These are phyloP conservation scores for Aleiodes leptofemur DNA, from an alignment of 2,888 invertebrate genomes.

Conservation along the genomic window DNA sequence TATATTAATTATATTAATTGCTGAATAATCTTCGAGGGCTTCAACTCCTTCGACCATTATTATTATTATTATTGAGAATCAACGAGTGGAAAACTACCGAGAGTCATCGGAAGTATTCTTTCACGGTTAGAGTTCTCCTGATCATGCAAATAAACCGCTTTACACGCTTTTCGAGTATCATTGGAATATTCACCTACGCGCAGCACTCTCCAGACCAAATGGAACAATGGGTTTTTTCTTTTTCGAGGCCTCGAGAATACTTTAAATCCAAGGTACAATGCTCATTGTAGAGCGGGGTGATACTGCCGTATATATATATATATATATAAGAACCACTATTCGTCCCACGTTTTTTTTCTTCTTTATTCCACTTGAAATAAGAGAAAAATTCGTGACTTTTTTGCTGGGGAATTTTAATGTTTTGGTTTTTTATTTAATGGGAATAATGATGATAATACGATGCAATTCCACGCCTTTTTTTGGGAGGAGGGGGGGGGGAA, in stretches of 20 bases:
- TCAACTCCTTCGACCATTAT: too few species aligned
- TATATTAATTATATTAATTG: too few species aligned
- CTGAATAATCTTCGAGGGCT: too few species aligned
- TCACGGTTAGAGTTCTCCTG: constrained; percentile 13
- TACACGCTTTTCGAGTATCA: constrained; percentile 21
- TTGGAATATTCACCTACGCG: constrained; percentile 27
- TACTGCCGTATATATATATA: not conserved
- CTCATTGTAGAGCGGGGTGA: constrained; percentile 28
- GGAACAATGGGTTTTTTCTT: constrained; percentile 15
- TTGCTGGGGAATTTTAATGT: too few species aligned
- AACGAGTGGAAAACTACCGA: constrained; percentile 30
- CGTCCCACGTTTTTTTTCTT: not conserved
- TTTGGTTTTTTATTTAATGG: too few species aligned
- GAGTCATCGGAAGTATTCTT: constrained; percentile 28
- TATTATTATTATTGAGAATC: not conserved
- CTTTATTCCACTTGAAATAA: not conserved
- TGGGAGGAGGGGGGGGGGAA: too few species aligned
- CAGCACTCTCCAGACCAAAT: not conserved
- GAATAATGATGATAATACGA: too few species aligned
- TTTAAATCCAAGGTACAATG: constrained; percentile 25
- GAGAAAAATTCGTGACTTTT: too few species aligned
- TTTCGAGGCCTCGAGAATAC: not conserved
- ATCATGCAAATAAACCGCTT: constrained; percentile 29
- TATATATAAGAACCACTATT: too few species aligned
- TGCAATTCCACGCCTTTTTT: too few species aligned